Evolutionary conservation across 2,888 invertebrate species (phyloP).

Genomic region (Polymixis lichenea): DNA sequence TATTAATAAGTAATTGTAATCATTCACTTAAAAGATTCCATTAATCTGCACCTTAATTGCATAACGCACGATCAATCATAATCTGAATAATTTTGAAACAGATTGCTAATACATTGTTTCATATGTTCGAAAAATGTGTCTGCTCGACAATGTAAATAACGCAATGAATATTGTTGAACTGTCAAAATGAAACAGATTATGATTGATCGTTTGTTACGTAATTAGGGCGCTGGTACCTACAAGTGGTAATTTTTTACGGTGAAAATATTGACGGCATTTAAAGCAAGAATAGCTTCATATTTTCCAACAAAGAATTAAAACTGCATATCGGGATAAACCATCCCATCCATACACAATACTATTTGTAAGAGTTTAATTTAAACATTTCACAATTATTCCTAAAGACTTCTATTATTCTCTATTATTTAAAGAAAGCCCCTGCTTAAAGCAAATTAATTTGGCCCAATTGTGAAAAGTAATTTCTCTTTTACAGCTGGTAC

Average conservation of each 20-base stretch:
- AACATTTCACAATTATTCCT: neutral
- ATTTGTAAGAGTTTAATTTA: neutral
- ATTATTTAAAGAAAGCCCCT: neutral
- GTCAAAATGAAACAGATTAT: no score
- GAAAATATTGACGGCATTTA: neutral
- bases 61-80: no score
- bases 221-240: no score
- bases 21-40: neutral
- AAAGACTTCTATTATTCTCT: neutral
- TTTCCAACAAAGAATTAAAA: neutral
- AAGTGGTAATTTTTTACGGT: neutral
- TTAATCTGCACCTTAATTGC: no score
- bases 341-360: neutral
- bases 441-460: no score
- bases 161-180: no score
- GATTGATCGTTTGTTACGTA: no score
- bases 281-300: neutral
- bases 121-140: no score
- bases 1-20: neutral
- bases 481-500: constrained; percentile 93
- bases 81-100: no score
- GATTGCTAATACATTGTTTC: no score
- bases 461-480: neutral
- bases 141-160: no score
- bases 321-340: no score